Evolutionary conservation across 2,888 invertebrate genomes (phyloP), one percentile per base, ranked within the genome.

Genomic region (Fragum sueziense): DNA sequence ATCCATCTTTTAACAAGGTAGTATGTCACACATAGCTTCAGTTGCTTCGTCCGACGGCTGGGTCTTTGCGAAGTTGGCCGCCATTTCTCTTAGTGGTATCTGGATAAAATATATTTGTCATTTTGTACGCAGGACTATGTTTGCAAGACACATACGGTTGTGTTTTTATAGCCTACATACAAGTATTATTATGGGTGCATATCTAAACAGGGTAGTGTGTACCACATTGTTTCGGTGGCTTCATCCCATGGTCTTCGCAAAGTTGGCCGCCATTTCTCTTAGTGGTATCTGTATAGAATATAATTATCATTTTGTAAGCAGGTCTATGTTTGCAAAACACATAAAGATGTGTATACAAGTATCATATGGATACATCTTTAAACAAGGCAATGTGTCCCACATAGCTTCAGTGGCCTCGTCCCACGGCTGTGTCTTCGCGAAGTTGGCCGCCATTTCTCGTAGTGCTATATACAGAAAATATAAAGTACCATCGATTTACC

Each of bases 281-380:
- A 80, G 52, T n/a, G 72, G 73, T 37, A 80, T 70, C 80, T 80
- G 52, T n/a, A 70, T n/a, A 22, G 61, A n/a, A n/a, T n/a, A n/a
- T n/a, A n/a, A n/a, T n/a, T n/a, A n/a, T n/a, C n/a, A n/a, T n/a
- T n/a, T n/a, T n/a, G n/a, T n/a, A n/a, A n/a, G n/a, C n/a, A n/a
- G n/a, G n/a, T n/a, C n/a, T n/a, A n/a, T n/a, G n/a, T n/a, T 69
- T 0, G 80, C 29, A 6, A 62, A 54, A 22, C 76, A 52, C 3
- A 84, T 67, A 20, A 84, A 62, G 51, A 70, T 76, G 52, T 72
- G 17, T n/a, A 80, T 78, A 29, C 83, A 84, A 0, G 37, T 54
- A 2, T 84, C 83, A 14, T 78, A 25, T 20, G 62, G 54, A 69
- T 84, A 84, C 61, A 76, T 67, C 27, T 69, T 68, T 37, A 76